A percentile compares a stretch with the other conserved stretches of the same genome.
Conservation (phyloP, 2,113 vertebrate genomes). For the Catharus minimus region DNA sequence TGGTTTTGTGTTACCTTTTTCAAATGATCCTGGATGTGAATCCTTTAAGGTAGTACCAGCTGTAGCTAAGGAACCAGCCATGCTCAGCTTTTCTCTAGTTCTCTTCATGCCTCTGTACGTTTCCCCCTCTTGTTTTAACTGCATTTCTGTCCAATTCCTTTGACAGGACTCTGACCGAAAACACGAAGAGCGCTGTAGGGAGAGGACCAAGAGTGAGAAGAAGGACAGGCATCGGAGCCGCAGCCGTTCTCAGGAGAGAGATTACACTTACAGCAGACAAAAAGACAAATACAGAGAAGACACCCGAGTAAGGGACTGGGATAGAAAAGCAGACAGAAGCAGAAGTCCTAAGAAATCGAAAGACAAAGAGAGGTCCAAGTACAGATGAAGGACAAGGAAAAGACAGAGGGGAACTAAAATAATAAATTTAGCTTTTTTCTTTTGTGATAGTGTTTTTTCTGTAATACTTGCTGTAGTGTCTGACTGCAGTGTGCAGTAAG, state of each 20-base stretch:
- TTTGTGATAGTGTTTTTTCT: background rate
- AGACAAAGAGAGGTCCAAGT: slow-evolving; percentile 84
- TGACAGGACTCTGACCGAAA: slow-evolving; percentile 67
- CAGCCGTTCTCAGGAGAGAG: slow-evolving; percentile 76
- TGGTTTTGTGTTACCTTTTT: background rate
- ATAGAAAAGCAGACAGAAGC: slow-evolving; percentile 77
- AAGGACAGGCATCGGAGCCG: slow-evolving; percentile 78
- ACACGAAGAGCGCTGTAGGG: slow-evolving; percentile 68
- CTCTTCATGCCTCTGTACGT: background rate
- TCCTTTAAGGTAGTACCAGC: background rate
- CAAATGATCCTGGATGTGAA: background rate
- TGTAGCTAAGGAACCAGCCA: background rate
- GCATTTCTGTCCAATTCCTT: background rate
- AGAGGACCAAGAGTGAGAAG: slow-evolving; percentile 75
- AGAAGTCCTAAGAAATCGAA: slow-evolving; percentile 84
- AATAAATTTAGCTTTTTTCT: background rate
- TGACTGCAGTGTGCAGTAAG: background rate
- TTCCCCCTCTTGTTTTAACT: background rate
- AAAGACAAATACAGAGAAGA: slow-evolving; percentile 61
- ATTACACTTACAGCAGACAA: slow-evolving; percentile 65
- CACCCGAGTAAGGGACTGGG: slow-evolving; percentile 65
- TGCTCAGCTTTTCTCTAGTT: background rate
- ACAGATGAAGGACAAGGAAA: slow-evolving; percentile 71
- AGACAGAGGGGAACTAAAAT: background rate
- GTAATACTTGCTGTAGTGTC: background rate